Evolutionary conservation across 2,888 invertebrate genomes (phyloP).

Genomic region (Masnerella sp.): DNA sequence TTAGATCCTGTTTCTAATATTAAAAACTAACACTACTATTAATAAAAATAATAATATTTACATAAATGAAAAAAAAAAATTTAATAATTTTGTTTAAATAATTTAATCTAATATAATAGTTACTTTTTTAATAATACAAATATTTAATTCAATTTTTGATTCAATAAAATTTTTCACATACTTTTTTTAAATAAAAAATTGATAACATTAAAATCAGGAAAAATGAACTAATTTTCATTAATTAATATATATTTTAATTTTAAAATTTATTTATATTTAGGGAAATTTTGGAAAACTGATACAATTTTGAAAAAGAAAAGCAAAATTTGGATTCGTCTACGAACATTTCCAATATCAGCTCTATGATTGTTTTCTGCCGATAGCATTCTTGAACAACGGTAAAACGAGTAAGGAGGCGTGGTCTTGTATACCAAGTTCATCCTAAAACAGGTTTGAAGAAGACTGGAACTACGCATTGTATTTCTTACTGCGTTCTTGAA

Average conservation of each 20-base stretch:
- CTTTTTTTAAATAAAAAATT: too few relatives aligned
- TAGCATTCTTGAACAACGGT: conserved; percentile 71
- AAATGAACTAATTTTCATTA: too few relatives aligned
- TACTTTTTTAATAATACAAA: too few relatives aligned
- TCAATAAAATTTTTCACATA: background rate
- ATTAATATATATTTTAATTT: too few relatives aligned
- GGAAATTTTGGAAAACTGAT: too few relatives aligned
- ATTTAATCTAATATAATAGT: too few relatives aligned
- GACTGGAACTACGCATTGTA: conserved; percentile 63
- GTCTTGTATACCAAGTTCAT: conserved; percentile 62
- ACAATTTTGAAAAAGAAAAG: conserved; percentile 1
- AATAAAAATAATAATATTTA: too few relatives aligned
- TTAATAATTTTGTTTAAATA: background rate
- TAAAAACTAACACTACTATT: background rate
- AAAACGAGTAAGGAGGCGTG: conserved; percentile 74
- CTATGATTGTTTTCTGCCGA: conserved; percentile 59
- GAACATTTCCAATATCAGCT: conserved; percentile 51
- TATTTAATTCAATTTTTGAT: background rate
- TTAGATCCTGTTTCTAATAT: conserved; percentile 5
- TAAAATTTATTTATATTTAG: too few relatives aligned
- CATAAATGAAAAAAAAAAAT: too few relatives aligned
- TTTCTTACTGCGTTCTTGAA: conserved; percentile 61
- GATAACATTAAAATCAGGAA: too few relatives aligned
- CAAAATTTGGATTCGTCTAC: conserved; percentile 37
- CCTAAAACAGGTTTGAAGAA: conserved; percentile 76